These are phyloP conservation scores for Ariopsis seemanni DNA, from an alignment of 2,113 vertebrate genomes.

Conservation along the genomic window DNA sequence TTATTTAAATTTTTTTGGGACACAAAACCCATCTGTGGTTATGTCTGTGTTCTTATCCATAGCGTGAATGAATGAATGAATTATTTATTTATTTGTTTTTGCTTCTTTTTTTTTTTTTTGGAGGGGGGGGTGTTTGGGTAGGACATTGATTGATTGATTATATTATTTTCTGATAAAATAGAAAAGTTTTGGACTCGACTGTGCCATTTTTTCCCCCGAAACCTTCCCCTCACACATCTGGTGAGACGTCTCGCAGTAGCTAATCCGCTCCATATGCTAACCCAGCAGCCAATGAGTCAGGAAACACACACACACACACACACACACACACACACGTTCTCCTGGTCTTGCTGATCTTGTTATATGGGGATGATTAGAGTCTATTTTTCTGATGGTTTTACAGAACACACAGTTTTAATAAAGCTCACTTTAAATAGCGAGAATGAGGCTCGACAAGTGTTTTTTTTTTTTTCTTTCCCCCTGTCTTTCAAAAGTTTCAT, in stretches of 20 bases:
- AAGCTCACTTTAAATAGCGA: not conserved
- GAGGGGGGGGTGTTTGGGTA: too few species aligned
- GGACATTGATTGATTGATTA: too few species aligned
- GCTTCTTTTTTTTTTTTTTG: not conserved
- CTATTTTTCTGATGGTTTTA: not conserved
- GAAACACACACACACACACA: constrained; percentile 2
- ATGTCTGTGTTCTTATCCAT: not conserved
- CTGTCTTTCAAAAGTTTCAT: too few species aligned
- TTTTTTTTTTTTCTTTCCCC: not conserved
- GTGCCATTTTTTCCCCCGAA: not conserved
- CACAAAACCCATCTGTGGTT: not conserved
- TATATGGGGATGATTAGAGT: not conserved
- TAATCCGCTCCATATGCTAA: constrained; percentile 56
- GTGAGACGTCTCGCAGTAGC: constrained; percentile 45
- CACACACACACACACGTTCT: constrained; percentile 6
- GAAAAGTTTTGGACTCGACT: not conserved
- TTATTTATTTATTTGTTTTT: too few species aligned
- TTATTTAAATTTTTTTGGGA: not conserved
- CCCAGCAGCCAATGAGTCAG: constrained; percentile 6
- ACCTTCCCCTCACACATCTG: constrained; percentile 47
- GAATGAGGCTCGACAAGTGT: not conserved
- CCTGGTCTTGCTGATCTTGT: not conserved
- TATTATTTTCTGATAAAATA: not conserved
- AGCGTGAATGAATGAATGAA: not conserved
- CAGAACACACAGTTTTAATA: not conserved